Percentiles rank a stretch among this genome's conserved stretches.
phyloP scores from a whole-genome alignment of 2,113 vertebrate species.

The Sinocyclocheilus maitianheensis region DNA sequence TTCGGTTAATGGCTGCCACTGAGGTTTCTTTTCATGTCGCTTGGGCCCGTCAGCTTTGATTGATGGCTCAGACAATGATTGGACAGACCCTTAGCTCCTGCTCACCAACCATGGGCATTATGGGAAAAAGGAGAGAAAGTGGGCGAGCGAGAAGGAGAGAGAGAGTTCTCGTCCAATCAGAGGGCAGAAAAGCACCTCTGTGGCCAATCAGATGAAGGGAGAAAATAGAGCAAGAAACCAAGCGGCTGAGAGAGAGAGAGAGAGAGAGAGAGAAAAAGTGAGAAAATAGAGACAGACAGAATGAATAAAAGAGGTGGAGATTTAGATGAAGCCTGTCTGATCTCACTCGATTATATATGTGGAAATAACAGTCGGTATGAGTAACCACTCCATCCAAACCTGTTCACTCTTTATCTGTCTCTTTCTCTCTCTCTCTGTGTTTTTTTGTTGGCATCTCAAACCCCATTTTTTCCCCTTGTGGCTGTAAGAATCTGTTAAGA shows the following conservation, averaged over 20 bases:
- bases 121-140: constrained; percentile 51
- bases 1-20: constrained; percentile 75
- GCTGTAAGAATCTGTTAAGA: not conserved
- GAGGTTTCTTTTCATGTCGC: constrained; percentile 78
- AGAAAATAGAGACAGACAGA: constrained; percentile 52
- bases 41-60: constrained; percentile 86
- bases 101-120: constrained; percentile 66
- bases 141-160: constrained; percentile 36
- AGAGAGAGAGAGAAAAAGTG: constrained; percentile 40
- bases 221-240: constrained; percentile 50
- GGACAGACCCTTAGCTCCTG: constrained; percentile 69
- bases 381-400: constrained; percentile 57
- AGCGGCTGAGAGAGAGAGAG: constrained; percentile 63
- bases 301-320: constrained; percentile 51
- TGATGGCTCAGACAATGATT: constrained; percentile 85
- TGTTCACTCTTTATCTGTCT: constrained; percentile 22
- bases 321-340: constrained; percentile 57
- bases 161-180: constrained; percentile 48
- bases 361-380: constrained; percentile 46
- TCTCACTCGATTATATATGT: constrained; percentile 60
- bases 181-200: constrained; percentile 32
- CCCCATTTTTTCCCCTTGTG: not conserved
- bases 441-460: constrained; percentile 6
- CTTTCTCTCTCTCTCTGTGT: not conserved
- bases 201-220: constrained; percentile 46